phyloP scores from a whole-genome alignment of 2,113 vertebrate genomes.

The Zosterops japonicus region DNA sequence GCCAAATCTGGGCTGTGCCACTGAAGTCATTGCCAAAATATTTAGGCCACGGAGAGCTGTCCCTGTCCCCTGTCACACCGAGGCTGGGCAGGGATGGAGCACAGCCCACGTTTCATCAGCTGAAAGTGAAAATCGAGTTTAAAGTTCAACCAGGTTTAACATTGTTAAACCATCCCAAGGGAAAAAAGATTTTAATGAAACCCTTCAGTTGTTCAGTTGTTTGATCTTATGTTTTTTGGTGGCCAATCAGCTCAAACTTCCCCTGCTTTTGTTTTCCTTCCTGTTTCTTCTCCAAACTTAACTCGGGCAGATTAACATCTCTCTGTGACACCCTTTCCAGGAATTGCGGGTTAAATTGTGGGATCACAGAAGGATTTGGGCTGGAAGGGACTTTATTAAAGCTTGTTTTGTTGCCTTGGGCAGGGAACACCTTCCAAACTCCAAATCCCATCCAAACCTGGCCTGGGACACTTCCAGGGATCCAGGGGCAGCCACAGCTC shows the following conservation, averaged over 20 bases:
- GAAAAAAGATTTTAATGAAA: background rate
- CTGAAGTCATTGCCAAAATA: slow-evolving; percentile 43
- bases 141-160: background rate
- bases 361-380: background rate
- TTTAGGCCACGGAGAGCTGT: slow-evolving; percentile 16
- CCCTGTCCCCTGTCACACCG: background rate
- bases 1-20: background rate
- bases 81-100: background rate
- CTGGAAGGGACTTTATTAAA: background rate
- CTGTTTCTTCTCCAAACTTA: background rate
- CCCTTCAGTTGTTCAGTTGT: background rate
- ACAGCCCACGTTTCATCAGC: rapidly evolving
- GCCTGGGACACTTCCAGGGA: background rate
- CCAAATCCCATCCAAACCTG: rapidly evolving
- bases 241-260: background rate
- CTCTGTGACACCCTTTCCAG: background rate
- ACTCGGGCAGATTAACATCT: background rate
- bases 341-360: background rate
- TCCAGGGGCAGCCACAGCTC: background rate
- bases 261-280: rapidly evolving
- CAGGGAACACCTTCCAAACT: background rate
- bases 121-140: background rate
- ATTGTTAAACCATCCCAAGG: background rate
- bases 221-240: too few species aligned
- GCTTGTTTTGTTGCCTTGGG: background rate